Conservation (phyloP, 1,140 invertebrate species). For the Chrysoperla carnea region DNA sequence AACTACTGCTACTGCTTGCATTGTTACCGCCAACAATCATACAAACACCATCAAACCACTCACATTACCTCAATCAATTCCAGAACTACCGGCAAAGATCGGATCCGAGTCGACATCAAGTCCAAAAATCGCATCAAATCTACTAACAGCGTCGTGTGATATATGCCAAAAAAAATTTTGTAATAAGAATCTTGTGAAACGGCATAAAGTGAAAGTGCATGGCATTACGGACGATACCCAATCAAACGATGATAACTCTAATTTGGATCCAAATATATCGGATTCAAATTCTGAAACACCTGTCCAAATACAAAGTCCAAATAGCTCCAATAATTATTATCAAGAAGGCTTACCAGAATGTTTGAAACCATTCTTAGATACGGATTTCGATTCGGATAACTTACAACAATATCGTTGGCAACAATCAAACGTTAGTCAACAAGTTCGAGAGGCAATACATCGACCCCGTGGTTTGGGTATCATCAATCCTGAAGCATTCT, state of each 20-base stretch:
- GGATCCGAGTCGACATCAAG: no score
- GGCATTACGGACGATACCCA: conserved; percentile 21
- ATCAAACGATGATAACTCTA: conserved; percentile 7
- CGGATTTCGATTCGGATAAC: conserved; percentile 11
- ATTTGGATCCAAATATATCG: conserved; percentile 3
- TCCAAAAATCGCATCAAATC: neutral
- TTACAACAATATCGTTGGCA: conserved; percentile 5
- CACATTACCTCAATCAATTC: neutral
- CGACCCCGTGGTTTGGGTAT: conserved; percentile 57
- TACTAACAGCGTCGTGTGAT: conserved; percentile 25
- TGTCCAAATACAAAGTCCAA: neutral
- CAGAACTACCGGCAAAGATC: no score
- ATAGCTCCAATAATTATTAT: neutral
- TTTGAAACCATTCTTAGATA: conserved; percentile 9
- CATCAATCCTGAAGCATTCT: conserved; percentile 76
- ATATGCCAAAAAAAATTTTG: conserved; percentile 52
- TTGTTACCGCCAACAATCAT: neutral
- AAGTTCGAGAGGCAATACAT: conserved; percentile 27
- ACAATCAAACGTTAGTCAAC: conserved; percentile 9
- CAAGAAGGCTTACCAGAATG: conserved; percentile 6
- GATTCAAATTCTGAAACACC: neutral
- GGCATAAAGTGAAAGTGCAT: conserved; percentile 38
- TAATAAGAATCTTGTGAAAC: conserved; percentile 55
- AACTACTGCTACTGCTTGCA: conserved; percentile 12
- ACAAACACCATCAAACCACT: neutral